These are phyloP conservation scores for Papilio helenus DNA, from an alignment of 1,140 invertebrate species.

Conservation along the genomic window DNA sequence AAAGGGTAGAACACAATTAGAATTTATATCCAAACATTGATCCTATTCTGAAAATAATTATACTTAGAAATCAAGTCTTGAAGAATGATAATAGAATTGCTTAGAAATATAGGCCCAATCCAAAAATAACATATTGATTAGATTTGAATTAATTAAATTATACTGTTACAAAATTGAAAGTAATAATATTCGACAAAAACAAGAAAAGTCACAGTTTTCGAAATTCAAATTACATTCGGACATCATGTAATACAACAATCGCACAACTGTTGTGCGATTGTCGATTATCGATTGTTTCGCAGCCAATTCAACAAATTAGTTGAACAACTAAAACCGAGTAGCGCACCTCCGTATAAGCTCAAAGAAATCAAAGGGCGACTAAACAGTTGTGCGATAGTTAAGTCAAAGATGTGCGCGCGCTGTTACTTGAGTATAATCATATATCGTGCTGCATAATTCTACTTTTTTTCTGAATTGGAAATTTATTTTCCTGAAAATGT, in stretches of 20 bases:
- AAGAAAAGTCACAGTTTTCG: background rate
- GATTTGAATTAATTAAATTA: background rate
- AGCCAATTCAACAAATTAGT: too few relatives aligned
- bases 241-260: background rate
- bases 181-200: background rate
- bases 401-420: too few relatives aligned
- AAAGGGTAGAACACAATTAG: background rate
- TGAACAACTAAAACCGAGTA: too few relatives aligned
- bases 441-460: too few relatives aligned
- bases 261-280: too few relatives aligned
- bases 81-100: background rate
- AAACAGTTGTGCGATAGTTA: too few relatives aligned
- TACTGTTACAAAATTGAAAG: background rate
- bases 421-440: too few relatives aligned
- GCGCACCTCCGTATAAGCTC: too few relatives aligned
- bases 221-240: background rate
- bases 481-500: too few relatives aligned
- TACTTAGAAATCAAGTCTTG: background rate
- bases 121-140: background rate
- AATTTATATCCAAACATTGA: background rate
- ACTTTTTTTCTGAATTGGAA: too few relatives aligned
- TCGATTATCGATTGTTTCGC: too few relatives aligned
- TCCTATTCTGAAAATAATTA: background rate
- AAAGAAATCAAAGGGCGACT: too few relatives aligned
- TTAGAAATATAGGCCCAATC: background rate